Base-by-base conservation (phyloP, 1,140 invertebrate genomes). In the Sminthurides bifidus region DNA sequence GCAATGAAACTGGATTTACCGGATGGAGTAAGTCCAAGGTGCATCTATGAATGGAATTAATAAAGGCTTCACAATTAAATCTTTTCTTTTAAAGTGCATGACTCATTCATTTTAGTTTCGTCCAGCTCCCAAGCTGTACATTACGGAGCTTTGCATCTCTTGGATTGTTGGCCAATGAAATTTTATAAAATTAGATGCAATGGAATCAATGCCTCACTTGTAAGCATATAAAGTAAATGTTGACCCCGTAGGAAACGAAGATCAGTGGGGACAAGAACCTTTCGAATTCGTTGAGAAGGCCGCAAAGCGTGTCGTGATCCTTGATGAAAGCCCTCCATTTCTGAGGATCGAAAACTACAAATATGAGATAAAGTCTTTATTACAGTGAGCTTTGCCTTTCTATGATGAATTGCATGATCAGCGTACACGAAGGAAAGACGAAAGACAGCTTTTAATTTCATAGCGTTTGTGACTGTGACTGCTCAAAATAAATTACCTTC, bases 161-260 rank as follows among this genome's bases (percentile, higher is more conserved):
- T 35, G 10, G 8, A 35, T 35, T 35, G 10, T 35, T 35, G 8
- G n/a, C 10, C 8, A 35, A 35, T 35, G 10, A 35, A 10, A 35
- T 10, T 10, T 35, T 35, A 10, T 10, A 48, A 27, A 30, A 27
- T 5, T 30, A 48, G 21, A 23, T 48, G 44, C 19, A 48, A 26
- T 10, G 44, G 24, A 10, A 43, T 6, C 41, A 35, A 53, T 14
- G 2, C n/a, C 17, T 21, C 27, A 61, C 59, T 26, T 61, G 51
- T 29, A 61, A 40, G 27, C 59, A 61, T 21, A 61, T 44, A 48
- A 43, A 61, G 19, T 58, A 61, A 29, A 54, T 45, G 21, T 61
- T 61, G 3, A 54, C 46, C 23, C 41, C 52, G 35, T 54, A 61
- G 15, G 59, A 61, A 0, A 54, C 23, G 15, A 61, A 61, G 26